These are phyloP conservation scores for Invenusta paracnida DNA, from an alignment of 2,888 invertebrate species.

Conservation along the genomic window DNA sequence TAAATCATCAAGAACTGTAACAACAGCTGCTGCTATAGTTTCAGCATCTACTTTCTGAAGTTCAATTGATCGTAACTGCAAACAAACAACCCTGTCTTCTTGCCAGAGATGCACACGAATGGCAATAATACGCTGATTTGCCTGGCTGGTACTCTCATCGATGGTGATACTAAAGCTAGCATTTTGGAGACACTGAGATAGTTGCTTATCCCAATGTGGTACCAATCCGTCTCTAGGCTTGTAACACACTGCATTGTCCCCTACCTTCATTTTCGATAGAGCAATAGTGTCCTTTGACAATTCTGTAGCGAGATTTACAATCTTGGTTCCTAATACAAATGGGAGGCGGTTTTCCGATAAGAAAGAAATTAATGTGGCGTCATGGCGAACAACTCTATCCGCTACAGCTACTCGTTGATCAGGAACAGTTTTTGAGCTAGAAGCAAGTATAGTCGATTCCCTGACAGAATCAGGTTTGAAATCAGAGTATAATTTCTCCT, in stretches of 20 bases:
- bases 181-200: background rate
- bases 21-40: background rate
- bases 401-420: too few species aligned
- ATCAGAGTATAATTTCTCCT: too few species aligned
- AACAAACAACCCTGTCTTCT: background rate
- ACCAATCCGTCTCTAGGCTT: background rate
- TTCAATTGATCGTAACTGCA: background rate
- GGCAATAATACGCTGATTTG: background rate
- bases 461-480: too few species aligned
- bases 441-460: too few species aligned
- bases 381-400: too few species aligned
- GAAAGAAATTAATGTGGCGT: too few species aligned
- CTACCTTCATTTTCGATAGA: background rate
- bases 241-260: background rate
- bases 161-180: background rate
- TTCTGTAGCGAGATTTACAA: too few species aligned
- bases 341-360: too few species aligned
- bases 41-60: background rate
- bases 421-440: too few species aligned
- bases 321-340: too few species aligned
- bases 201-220: background rate
- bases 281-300: background rate
- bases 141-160: constrained; percentile 9
- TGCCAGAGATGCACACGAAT: background rate
- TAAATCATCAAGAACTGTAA: background rate